Conservation (phyloP, 2,888 invertebrate genomes). For the Eulithis testata region DNA sequence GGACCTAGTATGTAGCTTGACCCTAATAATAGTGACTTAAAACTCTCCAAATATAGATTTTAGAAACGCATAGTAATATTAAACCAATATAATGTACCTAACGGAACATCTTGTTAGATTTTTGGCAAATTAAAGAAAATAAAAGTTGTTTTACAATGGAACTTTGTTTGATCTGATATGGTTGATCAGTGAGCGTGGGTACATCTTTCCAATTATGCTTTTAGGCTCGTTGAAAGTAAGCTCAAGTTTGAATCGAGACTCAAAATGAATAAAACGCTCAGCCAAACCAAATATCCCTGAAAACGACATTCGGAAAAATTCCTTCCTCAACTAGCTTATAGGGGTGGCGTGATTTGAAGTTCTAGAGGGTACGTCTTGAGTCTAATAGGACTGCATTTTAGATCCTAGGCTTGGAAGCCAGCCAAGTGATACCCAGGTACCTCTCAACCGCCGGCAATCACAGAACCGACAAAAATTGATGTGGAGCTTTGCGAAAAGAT, state of each 20-base stretch:
- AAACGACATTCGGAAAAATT: constrained; percentile 38
- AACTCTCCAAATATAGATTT: constrained; percentile 29
- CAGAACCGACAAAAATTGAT: constrained; percentile 39
- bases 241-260: neutral
- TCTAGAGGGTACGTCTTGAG: constrained; percentile 55
- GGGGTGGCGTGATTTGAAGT: constrained; percentile 51
- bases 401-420: constrained; percentile 43
- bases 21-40: constrained; percentile 6
- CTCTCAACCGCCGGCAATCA: constrained; percentile 51
- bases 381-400: constrained; percentile 72
- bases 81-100: constrained; percentile 17
- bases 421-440: constrained; percentile 55
- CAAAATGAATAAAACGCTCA: neutral
- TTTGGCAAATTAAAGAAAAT: constrained; percentile 48
- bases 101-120: constrained; percentile 44
- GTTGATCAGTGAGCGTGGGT: no score
- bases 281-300: neutral
- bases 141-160: constrained; percentile 56
- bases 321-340: constrained; percentile 52
- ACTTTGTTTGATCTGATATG: constrained; percentile 6
- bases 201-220: no score
- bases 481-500: constrained; percentile 27
- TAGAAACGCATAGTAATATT: constrained; percentile 20
- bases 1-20: constrained; percentile 1
- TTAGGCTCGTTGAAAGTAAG: no score